These are phyloP conservation scores for Diabrotica virgifera DNA, from an alignment of 1,140 invertebrate genomes.

Conservation along the genomic window DNA sequence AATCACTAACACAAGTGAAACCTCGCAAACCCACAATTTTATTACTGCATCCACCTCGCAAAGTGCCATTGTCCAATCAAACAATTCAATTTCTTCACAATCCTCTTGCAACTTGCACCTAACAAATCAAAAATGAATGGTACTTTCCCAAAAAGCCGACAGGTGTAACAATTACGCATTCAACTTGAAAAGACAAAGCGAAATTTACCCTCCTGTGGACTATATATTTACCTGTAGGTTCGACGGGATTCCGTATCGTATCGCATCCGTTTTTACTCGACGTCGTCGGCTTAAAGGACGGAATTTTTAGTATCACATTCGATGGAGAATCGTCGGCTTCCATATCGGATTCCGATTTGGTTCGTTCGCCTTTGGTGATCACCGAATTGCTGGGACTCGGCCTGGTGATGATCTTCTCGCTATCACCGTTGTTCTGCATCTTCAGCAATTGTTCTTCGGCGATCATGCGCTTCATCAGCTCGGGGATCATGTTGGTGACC, in stretches of 20 bases:
- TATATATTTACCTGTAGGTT: constrained; percentile 15
- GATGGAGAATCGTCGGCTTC: constrained; percentile 52
- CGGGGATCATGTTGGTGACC: constrained; percentile 51
- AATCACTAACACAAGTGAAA: no score
- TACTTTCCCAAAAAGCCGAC: no score
- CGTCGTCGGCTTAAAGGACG: constrained; percentile 81
- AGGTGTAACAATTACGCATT: no score
- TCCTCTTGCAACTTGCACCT: no score
- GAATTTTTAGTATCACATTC: constrained; percentile 84
- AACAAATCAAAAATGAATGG: no score
- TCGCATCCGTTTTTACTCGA: constrained; percentile 63
- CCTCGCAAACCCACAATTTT: no score
- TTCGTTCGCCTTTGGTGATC: constrained; percentile 37
- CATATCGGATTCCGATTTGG: constrained; percentile 43
- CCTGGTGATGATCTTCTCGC: constrained; percentile 40
- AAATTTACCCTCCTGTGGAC: background rate
- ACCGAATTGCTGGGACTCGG: constrained; percentile 49
- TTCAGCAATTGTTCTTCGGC: constrained; percentile 55
- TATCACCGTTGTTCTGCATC: constrained; percentile 46
- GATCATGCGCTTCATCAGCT: constrained; percentile 59
- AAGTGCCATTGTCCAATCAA: no score
- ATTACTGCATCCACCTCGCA: no score
- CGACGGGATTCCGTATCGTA: constrained; percentile 40
- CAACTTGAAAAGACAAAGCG: no score
- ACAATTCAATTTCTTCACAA: no score